phyloP scores from a whole-genome alignment of 2,888 invertebrate genomes.

The Apamea crenata region DNA sequence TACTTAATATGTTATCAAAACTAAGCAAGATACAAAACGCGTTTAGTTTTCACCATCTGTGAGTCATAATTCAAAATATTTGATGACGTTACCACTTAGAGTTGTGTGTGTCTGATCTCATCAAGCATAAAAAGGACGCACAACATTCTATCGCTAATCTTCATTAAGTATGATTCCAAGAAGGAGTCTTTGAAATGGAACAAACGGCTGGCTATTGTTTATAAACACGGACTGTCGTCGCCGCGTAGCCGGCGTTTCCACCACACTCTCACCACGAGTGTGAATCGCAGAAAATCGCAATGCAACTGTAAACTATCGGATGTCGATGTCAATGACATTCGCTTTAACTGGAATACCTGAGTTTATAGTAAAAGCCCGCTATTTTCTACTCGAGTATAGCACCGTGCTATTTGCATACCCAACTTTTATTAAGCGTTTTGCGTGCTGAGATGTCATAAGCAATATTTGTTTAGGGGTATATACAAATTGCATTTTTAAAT shows the following conservation, averaged over 20 bases:
- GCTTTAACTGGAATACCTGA: constrained; percentile 48
- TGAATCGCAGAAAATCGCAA: constrained; percentile 71
- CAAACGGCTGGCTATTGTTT: constrained; percentile 77
- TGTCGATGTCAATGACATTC: constrained; percentile 76
- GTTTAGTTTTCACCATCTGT: constrained; percentile 13
- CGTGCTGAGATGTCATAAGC: constrained; percentile 44
- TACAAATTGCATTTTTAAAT: constrained; percentile 4
- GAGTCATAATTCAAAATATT: constrained; percentile 37
- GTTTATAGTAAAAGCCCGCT: constrained; percentile 36
- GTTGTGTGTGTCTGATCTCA: constrained; percentile 13
- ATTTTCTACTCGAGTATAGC: constrained; percentile 24
- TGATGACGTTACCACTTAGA: constrained; percentile 28
- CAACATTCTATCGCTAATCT: constrained; percentile 32
- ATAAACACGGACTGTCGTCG: constrained; percentile 74
- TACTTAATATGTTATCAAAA: not conserved
- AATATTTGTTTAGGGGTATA: constrained; percentile 1
- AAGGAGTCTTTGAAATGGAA: constrained; percentile 72
- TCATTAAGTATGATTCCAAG: constrained; percentile 67
- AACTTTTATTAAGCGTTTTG: constrained; percentile 12
- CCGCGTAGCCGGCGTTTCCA: constrained; percentile 45
- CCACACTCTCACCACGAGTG: constrained; percentile 59
- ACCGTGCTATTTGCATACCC: constrained; percentile 6
- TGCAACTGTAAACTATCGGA: constrained; percentile 65
- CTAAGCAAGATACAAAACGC: constrained; percentile 2
- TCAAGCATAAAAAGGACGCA: constrained; percentile 33